Base-by-base conservation (phyloP, 2,888 invertebrate genomes). In the Coremacera marginata region DNA sequence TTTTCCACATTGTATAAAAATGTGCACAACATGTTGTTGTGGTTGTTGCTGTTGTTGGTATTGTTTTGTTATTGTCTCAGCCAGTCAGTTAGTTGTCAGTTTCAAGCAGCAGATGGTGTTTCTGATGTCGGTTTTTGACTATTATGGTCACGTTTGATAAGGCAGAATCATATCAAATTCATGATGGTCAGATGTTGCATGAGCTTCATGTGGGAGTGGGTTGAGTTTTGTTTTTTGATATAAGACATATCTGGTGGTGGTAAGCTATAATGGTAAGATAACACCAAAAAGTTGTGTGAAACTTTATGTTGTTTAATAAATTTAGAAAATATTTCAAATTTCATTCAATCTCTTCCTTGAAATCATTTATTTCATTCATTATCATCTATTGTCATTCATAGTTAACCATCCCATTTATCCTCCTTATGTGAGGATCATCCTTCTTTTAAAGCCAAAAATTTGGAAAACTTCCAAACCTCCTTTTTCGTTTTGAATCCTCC, bases 91-190 rank as follows among this genome's bases (percentile, higher is more conserved):
- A 16, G 27, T 34, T 37, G 60, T 19, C 71, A 51, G 25, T n/a
- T 57, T 44, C 55, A 27, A 44, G 37, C 63, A 27, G 7, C 72
- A 72, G 72, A 72, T 72, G 72, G 72, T 72, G 72, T 72, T 27
- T 49, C 22, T 37, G 71, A 55, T 57, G 31, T 27, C 11, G 44
- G 60, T 62, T 27, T 44, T 77, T 75, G 67, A 57, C 44, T 27
- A 78, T 78, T 65, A 51, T 71, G 77, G 79, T 79, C 79, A 79
- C 79, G 79, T 79, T 79, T 79, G 79, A 79, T 79, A 75, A 75
- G 75, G 63, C 70, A 70, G 34, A 27, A 60, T 19, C 31, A 52
- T 70, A 44, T 34, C 31, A 7, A 63, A 63, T 63, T 63, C 63
- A 63, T 63, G 31, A 63, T 55, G 63, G 27, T 31, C n/a, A 9